Base-by-base conservation (phyloP, 2,797 vertebrate species). In the Macropus fuliginosus region DNA sequence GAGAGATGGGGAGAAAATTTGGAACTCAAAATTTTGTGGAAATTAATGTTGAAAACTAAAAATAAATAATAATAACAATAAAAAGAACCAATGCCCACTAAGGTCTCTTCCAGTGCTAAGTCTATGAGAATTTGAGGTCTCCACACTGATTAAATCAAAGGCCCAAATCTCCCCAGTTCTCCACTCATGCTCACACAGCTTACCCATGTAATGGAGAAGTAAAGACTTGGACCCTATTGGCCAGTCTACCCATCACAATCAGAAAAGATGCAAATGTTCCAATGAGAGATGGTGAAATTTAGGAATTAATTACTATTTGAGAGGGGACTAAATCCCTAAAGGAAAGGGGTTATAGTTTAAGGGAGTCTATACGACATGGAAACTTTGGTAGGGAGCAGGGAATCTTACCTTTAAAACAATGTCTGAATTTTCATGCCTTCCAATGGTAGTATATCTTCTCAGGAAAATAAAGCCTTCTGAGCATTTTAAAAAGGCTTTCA, bases 371-470 rank as follows among this genome's bases (percentile, higher is more conserved):
- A 46, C 1, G 21, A 16, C 31, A 12, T 52, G 27, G 56, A 57
- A 34, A 54, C 54, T 27, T 55, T 66, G 55, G 2, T 3, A 21
- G 3, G 0, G 2, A 9, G 16, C 31, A 24, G 2, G 3, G 34
- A 5, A 28, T 62, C 97, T 97, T 98, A 99, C 99, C 99, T 99
- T 98, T 95, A 99, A 98, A 94, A 99, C 95, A 46, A 99, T 97
- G 97, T 99, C 99, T 0, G 98, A 98, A 50, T 99, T 98, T 93
- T 94, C 55, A 13, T 98, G 98, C 90, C 95, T 98, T 92, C 99
- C 99, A 2, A 99, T 97, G 0, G 97, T 98, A 0, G 98, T 98
- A 3, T 95, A 98, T 97, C 94, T 97, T 1, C 98, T 98, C 90
- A 99, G 99, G 95, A 98, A 97, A 93, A 98, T 99, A 66, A 98